Evolutionary conservation across 2,113 vertebrate genomes (phyloP).

Genomic region (Callipepla squamata): DNA sequence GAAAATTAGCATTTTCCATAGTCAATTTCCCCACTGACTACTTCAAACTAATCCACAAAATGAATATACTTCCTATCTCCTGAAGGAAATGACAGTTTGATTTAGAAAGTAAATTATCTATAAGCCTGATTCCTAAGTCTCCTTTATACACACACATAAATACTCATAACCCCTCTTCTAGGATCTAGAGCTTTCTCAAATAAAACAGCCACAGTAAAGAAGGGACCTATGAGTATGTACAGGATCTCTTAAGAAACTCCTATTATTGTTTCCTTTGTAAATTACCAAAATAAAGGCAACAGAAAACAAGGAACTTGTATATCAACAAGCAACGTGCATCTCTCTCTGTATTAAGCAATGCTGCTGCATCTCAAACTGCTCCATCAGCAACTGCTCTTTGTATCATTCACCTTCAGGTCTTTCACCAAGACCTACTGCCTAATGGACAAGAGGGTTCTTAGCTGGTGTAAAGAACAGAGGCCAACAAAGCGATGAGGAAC

Average conservation of each 20-base stretch:
- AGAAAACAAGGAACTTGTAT: neutral
- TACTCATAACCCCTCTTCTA: neutral
- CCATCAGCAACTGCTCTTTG: neutral
- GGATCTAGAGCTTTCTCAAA: neutral
- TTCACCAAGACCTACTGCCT: neutral
- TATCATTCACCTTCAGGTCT: neutral
- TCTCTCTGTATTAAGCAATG: neutral
- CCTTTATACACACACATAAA: neutral
- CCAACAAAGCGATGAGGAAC: rapidly evolving
- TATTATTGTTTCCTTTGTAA: neutral
- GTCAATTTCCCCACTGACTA: neutral
- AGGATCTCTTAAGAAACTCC: neutral
- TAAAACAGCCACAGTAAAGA: neutral
- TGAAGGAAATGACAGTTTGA: neutral
- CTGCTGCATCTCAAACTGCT: neutral
- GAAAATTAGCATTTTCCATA: neutral
- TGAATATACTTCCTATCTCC: neutral
- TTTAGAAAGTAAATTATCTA: neutral
- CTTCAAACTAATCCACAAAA: neutral
- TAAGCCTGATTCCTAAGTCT: neutral
- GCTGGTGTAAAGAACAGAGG: neutral
- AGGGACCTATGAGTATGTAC: neutral
- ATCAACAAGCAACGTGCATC: neutral
- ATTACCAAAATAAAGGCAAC: neutral
- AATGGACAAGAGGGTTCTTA: neutral